Conservation (phyloP, 92 coral and sea anemone genomes). For the Metridium senile region DNA sequence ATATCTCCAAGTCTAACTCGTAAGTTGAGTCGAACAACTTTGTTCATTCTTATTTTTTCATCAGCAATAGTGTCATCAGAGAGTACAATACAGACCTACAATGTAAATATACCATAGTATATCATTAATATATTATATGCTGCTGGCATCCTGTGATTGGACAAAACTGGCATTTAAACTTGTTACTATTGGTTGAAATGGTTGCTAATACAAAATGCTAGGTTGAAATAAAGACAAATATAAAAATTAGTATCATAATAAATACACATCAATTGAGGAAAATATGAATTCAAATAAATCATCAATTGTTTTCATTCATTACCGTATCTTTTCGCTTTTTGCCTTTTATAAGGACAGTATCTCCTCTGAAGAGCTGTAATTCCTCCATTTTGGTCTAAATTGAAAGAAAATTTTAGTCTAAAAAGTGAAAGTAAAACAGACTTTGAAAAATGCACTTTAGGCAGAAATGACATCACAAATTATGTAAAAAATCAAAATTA, state of each 20-base stretch:
- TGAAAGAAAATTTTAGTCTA: conserved; percentile 18
- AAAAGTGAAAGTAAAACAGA: conserved; percentile 15
- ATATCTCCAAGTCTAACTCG: conserved; percentile 97
- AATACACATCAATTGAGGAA: not conserved
- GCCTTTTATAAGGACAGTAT: conserved; percentile 95
- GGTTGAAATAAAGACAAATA: not conserved
- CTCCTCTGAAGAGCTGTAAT: conserved; percentile 94
- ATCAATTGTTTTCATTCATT: conserved; percentile 5
- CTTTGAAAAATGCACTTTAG: conserved; percentile 1
- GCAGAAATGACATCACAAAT: conserved; percentile 17
- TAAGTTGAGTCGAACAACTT: conserved; percentile 90
- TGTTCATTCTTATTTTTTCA: conserved; percentile 97
- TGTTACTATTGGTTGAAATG: not conserved
- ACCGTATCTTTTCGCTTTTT: conserved; percentile 98
- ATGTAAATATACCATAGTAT: not conserved
- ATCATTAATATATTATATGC: not conserved
- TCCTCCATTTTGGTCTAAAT: conserved; percentile 96
- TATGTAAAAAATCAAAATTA: not conserved
- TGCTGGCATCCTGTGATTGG: conserved; percentile 36
- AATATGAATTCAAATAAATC: not conserved
- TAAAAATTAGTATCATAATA: not conserved
- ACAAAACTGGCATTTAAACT: not conserved
- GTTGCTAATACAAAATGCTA: not conserved
- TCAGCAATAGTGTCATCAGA: conserved; percentile 95
- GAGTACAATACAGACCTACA: conserved; percentile 91